phyloP scores from a whole-genome alignment of 2,797 vertebrate genomes.

The Tragelaphus oryx region DNA sequence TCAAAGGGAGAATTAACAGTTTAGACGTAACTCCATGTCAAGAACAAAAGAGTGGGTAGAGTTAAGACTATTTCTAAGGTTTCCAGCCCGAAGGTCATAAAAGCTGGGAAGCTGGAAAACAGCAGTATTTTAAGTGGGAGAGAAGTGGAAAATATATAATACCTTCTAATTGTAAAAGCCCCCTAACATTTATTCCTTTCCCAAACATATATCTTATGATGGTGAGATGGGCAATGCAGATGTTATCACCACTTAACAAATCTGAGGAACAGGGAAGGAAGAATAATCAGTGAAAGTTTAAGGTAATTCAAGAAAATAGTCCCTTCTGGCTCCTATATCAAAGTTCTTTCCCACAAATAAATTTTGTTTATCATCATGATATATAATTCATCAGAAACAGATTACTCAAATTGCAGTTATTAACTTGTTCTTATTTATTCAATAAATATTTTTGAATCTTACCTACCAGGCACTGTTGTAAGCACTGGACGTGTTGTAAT shows the following conservation, averaged over 20 bases:
- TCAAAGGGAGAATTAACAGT: conserved; percentile 33
- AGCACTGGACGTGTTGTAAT: neutral
- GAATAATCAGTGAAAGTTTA: neutral
- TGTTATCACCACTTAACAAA: neutral
- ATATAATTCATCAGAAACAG: neutral
- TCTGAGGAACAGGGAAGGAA: neutral
- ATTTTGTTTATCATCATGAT: neutral
- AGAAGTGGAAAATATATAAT: neutral
- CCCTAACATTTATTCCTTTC: neutral
- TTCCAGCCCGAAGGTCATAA: neutral
- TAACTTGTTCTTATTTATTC: neutral
- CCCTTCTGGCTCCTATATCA: neutral
- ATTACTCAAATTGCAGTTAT: neutral
- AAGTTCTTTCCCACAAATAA: neutral
- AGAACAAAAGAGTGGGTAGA: neutral
- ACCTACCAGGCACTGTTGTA: neutral
- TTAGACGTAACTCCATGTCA: neutral
- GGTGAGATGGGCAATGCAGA: neutral
- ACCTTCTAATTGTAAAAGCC: neutral
- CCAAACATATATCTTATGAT: neutral
- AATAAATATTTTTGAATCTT: neutral
- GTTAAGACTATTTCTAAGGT: neutral
- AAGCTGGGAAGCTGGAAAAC: neutral
- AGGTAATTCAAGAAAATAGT: neutral
- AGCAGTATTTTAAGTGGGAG: neutral